Conservation (phyloP, 2,888 invertebrate species). For the Philereme vetulata region DNA sequence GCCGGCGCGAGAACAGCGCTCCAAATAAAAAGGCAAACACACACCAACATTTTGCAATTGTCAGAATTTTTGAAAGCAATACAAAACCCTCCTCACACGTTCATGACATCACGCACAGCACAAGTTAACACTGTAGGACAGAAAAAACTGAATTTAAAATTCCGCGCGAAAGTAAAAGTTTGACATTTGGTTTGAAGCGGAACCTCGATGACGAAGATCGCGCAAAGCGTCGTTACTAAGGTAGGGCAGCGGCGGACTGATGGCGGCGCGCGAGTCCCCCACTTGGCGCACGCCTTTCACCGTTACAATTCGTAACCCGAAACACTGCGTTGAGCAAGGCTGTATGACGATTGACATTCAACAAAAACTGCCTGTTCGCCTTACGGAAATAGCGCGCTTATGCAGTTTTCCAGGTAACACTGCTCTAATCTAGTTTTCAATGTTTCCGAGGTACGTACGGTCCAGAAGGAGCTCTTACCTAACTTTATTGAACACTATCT, state of each 20-base stretch:
- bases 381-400: conserved; percentile 69
- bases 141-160: conserved; percentile 45
- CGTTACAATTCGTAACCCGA: conserved; percentile 75
- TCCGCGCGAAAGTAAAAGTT: conserved; percentile 68
- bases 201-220: conserved; percentile 30
- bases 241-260: conserved; percentile 53
- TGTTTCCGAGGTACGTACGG: conserved; percentile 12
- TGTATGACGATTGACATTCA: conserved; percentile 80
- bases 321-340: conserved; percentile 78
- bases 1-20: conserved; percentile 70
- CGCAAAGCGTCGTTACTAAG: conserved; percentile 40
- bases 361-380: conserved; percentile 68
- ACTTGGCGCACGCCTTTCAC: conserved; percentile 63
- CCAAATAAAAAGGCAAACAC: conserved; percentile 73
- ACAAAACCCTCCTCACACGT: conserved; percentile 57
- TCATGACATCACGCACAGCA: conserved; percentile 61
- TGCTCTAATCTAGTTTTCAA: conserved; percentile 15
- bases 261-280: conserved; percentile 53
- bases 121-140: conserved; percentile 37
- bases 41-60: conserved; percentile 73
- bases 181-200: conserved; percentile 48
- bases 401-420: conserved; percentile 14
- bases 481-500: no score
- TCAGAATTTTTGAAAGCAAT: conserved; percentile 44
- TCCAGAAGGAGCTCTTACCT: no score